Evolutionary conservation across 2,888 invertebrate genomes (phyloP).

Genomic region (Eupeodes luniger): DNA sequence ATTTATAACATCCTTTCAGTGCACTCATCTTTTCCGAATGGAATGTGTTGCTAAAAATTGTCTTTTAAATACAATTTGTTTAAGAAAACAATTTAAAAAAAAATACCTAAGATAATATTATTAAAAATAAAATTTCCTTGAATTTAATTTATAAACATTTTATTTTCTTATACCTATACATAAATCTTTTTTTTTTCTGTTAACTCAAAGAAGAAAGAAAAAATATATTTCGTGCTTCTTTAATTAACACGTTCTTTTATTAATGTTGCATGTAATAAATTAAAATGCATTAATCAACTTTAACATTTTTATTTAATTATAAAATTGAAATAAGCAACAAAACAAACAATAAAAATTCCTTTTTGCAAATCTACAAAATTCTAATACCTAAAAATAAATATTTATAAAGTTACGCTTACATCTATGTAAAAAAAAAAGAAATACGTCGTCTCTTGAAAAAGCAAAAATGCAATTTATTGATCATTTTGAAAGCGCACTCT

Average conservation of each 20-base stretch:
- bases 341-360: slow-evolving; percentile 36
- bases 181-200: neutral
- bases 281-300: slow-evolving; percentile 75
- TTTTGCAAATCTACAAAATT: neutral
- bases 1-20: too few relatives aligned
- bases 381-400: slow-evolving; percentile 1
- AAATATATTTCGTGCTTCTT: slow-evolving; percentile 75
- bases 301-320: slow-evolving; percentile 75
- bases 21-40: too few relatives aligned
- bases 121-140: neutral
- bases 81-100: too few relatives aligned
- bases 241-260: slow-evolving; percentile 79
- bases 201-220: slow-evolving; percentile 35
- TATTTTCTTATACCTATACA: neutral
- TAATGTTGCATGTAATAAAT: slow-evolving; percentile 79
- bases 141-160: neutral
- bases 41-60: too few relatives aligned
- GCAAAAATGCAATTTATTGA: slow-evolving; percentile 58
- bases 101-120: too few relatives aligned
- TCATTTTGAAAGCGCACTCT: slow-evolving; percentile 31
- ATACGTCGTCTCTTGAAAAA: slow-evolving; percentile 22
- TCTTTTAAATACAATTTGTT: too few relatives aligned
- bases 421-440: neutral
- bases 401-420: neutral
- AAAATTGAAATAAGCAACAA: slow-evolving; percentile 13